Percentiles rank a stretch among this genome's conserved stretches.
Evolutionary conservation across 2,888 invertebrate genomes (phyloP).

Genomic region (Deroplatys truncata): DNA sequence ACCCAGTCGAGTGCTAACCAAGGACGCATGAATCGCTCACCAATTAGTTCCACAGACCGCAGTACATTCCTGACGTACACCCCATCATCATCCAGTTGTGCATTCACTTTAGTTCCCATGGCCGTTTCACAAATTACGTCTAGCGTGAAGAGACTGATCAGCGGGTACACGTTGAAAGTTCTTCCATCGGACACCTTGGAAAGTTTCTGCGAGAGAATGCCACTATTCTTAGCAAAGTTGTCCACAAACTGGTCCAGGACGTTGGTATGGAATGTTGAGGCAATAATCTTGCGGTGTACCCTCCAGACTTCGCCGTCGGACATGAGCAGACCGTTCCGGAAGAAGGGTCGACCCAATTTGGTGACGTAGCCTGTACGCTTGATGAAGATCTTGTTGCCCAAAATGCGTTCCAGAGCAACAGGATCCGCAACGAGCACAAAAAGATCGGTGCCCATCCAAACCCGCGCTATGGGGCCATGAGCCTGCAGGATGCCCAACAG

Average conservation of each 20-base stretch:
- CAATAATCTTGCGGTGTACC: conserved; percentile 21
- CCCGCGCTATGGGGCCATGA: background rate
- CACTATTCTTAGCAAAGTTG: conserved; percentile 15
- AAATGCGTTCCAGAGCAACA: background rate
- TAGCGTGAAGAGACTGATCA: conserved; percentile 26
- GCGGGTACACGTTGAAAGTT: conserved; percentile 9
- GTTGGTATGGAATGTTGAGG: conserved; percentile 19
- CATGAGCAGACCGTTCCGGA: conserved; percentile 10
- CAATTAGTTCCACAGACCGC: background rate
- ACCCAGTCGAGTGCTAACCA: background rate
- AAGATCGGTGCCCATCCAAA: conserved; percentile 7
- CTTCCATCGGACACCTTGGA: background rate
- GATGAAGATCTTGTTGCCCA: conserved; percentile 2
- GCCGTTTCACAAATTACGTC: conserved; percentile 30
- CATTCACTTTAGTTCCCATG: conserved; percentile 27
- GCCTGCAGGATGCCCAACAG: background rate
- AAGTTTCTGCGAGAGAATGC: conserved; percentile 9
- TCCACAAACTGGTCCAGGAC: conserved; percentile 20
- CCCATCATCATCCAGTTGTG: conserved; percentile 18
- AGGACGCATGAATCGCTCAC: conserved; percentile 1
- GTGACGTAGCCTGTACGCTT: background rate
- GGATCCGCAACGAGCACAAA: background rate
- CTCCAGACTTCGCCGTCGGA: conserved; percentile 17
- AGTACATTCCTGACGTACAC: background rate
- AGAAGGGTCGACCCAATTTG: background rate